A percentile compares a stretch with the other conserved stretches of the same genome.
phyloP scores from a whole-genome alignment of 1,140 invertebrate genomes.

The Bemisia tabaci region DNA sequence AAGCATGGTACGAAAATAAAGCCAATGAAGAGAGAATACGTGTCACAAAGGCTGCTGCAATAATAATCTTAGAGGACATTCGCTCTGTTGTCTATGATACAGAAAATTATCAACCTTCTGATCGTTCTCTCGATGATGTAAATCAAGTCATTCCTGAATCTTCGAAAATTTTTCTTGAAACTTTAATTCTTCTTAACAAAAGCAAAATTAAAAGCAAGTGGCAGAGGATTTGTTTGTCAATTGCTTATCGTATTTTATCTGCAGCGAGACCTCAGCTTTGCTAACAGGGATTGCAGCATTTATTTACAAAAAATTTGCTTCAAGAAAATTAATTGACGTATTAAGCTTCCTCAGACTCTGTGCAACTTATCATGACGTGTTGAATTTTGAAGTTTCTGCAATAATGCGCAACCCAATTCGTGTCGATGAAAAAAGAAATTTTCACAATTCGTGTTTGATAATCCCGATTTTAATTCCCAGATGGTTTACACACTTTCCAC shows the following conservation, averaged over 20 bases:
- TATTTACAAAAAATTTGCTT: slow-evolving; percentile 22
- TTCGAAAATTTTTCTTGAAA: slow-evolving; percentile 13
- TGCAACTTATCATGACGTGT: slow-evolving; percentile 19
- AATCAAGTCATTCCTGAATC: slow-evolving; percentile 10
- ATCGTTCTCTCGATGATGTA: slow-evolving; percentile 15
- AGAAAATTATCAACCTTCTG: slow-evolving; percentile 25
- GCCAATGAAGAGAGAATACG: slow-evolving; percentile 18
- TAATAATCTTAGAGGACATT: slow-evolving; percentile 22
- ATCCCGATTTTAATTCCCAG: slow-evolving; percentile 22
- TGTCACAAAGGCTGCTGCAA: slow-evolving; percentile 19
- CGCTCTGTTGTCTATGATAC: slow-evolving; percentile 22
- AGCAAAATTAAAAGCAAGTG: background rate
- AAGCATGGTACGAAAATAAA: slow-evolving; percentile 19
- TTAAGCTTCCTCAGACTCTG: slow-evolving; percentile 21
- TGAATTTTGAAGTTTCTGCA: slow-evolving; percentile 20
- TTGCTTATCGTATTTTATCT: slow-evolving; percentile 22
- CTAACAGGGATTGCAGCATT: slow-evolving; percentile 17
- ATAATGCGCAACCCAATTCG: slow-evolving; percentile 14
- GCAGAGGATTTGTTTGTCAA: slow-evolving; percentile 9
- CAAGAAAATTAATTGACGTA: slow-evolving; percentile 18
- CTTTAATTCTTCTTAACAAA: slow-evolving; percentile 14
- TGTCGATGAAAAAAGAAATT: slow-evolving; percentile 16
- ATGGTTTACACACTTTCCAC: slow-evolving; percentile 24
- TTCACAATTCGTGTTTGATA: slow-evolving; percentile 24
- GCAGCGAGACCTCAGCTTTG: slow-evolving; percentile 21